phyloP scores from a whole-genome alignment of 1,140 invertebrate genomes.

The Augochlora pura region DNA sequence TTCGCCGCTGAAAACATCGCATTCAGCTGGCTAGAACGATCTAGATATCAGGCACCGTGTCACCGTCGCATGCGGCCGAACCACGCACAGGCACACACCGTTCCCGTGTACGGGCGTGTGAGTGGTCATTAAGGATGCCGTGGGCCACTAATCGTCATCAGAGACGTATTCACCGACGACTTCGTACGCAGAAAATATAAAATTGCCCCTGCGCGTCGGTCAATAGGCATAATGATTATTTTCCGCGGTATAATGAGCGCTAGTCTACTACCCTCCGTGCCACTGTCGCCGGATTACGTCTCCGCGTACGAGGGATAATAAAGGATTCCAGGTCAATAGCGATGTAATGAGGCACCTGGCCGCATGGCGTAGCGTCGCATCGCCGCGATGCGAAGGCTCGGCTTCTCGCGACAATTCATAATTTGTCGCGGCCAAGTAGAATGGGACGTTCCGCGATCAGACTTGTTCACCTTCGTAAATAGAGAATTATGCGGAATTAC shows the following conservation, averaged over 20 bases:
- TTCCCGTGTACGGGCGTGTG: slow-evolving; percentile 27
- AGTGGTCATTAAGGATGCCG: slow-evolving; percentile 71
- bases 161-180: slow-evolving; percentile 68
- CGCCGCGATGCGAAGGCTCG: background rate
- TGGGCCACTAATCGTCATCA: slow-evolving; percentile 73
- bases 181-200: slow-evolving; percentile 66
- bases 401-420: background rate
- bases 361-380: slow-evolving; percentile 62
- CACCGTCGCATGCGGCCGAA: slow-evolving; percentile 41
- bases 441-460: background rate
- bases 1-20: slow-evolving; percentile 49
- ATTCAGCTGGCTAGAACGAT: slow-evolving; percentile 50
- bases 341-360: slow-evolving; percentile 70
- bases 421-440: background rate
- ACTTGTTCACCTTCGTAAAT: background rate
- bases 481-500: background rate
- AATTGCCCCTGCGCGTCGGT: slow-evolving; percentile 60
- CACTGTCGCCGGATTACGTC: slow-evolving; percentile 38
- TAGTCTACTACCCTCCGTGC: slow-evolving; percentile 36
- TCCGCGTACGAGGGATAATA: slow-evolving; percentile 67
- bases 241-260: slow-evolving; percentile 68
- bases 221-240: slow-evolving; percentile 72
- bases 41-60: slow-evolving; percentile 55
- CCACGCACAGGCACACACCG: slow-evolving; percentile 18
- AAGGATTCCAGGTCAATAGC: slow-evolving; percentile 75